Percentiles rank a stretch among this genome's conserved stretches.
phyloP scores from a whole-genome alignment of 2,888 invertebrate species.

The Eutolmus rufibarbis region DNA sequence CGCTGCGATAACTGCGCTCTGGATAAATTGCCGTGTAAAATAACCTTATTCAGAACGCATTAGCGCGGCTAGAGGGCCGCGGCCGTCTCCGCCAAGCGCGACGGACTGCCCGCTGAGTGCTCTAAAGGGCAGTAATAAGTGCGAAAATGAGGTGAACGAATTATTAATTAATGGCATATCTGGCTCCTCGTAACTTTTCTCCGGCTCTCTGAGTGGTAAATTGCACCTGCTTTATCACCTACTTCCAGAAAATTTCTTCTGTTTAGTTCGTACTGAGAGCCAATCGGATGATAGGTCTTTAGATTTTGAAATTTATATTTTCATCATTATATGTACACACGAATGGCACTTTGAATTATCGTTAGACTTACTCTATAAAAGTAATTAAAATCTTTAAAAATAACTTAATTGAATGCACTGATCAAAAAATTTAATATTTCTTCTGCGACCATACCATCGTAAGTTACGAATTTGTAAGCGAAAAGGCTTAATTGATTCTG shows the following conservation, averaged over 20 bases:
- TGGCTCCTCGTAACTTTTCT: not conserved
- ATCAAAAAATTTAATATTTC: no score
- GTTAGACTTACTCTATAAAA: no score
- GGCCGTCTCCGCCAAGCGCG: not conserved
- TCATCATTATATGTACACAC: no score
- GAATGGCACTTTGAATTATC: not conserved
- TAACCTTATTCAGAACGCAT: constrained; percentile 18
- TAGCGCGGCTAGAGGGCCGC: not conserved
- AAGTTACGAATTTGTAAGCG: no score
- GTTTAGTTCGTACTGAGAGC: not conserved
- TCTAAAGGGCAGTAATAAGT: not conserved
- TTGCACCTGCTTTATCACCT: not conserved
- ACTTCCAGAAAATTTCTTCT: not conserved
- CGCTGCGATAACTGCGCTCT: constrained; percentile 58
- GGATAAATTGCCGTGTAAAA: constrained; percentile 50
- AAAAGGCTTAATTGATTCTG: no score
- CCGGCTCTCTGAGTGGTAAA: not conserved
- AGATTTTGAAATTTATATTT: not conserved
- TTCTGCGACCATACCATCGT: no score
- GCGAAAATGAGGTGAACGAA: constrained; percentile 8
- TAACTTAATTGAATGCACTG: no score
- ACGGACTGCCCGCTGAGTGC: not conserved
- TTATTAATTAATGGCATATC: not conserved
- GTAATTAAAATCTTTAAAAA: no score
- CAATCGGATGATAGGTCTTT: not conserved